Evolutionary conservation across 2,888 invertebrate genomes (phyloP).

Genomic region (Linyphia triangularis): DNA sequence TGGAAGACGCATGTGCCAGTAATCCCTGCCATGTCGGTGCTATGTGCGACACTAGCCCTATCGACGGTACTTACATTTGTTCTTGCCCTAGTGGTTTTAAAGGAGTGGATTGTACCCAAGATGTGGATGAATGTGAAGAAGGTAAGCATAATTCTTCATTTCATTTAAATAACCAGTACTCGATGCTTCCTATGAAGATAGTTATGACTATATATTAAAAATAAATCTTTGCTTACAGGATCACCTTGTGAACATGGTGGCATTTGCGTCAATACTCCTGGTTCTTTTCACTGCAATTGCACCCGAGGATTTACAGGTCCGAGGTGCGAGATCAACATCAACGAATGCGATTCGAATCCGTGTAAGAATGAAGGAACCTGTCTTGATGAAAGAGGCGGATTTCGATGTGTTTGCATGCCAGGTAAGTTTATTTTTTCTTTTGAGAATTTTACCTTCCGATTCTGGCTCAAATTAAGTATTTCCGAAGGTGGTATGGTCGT

Average conservation of each 20-base stretch:
- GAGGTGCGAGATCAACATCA: slow-evolving; percentile 96
- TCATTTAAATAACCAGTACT: no score
- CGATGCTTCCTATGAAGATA: no score
- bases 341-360: slow-evolving; percentile 97
- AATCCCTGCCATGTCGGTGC: slow-evolving; percentile 97
- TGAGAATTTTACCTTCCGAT: background rate
- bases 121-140: slow-evolving; percentile 90
- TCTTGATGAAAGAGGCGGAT: slow-evolving; percentile 95
- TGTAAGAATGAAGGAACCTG: slow-evolving; percentile 98
- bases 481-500: no score
- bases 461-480: no score
- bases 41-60: slow-evolving; percentile 96
- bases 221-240: slow-evolving; percentile 81
- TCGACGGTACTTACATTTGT: slow-evolving; percentile 95
- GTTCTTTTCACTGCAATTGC: slow-evolving; percentile 97
- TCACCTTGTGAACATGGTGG: slow-evolving; percentile 98
- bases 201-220: background rate
- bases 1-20: slow-evolving; percentile 96
- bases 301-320: slow-evolving; percentile 93
- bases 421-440: slow-evolving; percentile 83
- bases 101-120: slow-evolving; percentile 93
- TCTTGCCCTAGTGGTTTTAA: slow-evolving; percentile 95
- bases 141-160: slow-evolving; percentile 42
- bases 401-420: slow-evolving; percentile 97
- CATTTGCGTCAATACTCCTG: slow-evolving; percentile 97